These are phyloP conservation scores for Perizoma affinitatum DNA, from an alignment of 2,888 invertebrate species.

Conservation along the genomic window DNA sequence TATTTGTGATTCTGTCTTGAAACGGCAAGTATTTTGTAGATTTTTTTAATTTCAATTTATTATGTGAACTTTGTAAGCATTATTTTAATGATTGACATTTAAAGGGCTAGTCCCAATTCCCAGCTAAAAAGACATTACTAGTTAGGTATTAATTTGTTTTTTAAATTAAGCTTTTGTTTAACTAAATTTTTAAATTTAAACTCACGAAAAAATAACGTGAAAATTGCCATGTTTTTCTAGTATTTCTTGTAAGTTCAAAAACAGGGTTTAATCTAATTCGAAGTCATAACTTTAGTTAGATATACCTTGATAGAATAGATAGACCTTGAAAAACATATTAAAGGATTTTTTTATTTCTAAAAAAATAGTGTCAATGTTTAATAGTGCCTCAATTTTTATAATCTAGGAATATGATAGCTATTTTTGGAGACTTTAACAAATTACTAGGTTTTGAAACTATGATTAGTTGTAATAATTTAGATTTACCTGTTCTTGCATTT, in stretches of 20 bases:
- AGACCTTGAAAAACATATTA: not conserved
- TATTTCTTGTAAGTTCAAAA: too few species aligned
- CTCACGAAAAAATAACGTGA: too few species aligned
- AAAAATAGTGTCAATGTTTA: constrained; percentile 39
- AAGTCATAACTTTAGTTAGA: too few species aligned
- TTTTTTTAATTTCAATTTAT: constrained; percentile 7
- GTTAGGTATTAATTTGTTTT: not conserved
- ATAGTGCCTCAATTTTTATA: constrained; percentile 42
- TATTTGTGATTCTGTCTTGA: too few species aligned
- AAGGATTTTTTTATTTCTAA: constrained; percentile 4
- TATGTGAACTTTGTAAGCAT: constrained; percentile 3
- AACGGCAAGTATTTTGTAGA: constrained; percentile 7
- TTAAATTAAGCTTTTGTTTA: not conserved
- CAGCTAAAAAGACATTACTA: constrained; percentile 15
- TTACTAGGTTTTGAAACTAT: constrained; percentile 12
- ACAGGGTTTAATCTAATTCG: too few species aligned
- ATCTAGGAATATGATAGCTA: constrained; percentile 1
- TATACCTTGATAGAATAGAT: too few species aligned
- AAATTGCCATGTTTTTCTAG: too few species aligned
- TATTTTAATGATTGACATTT: constrained; percentile 12
- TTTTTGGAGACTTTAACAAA: constrained; percentile 16
- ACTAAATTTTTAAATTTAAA: too few species aligned
- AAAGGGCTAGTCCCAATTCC: constrained; percentile 15
- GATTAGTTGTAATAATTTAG: not conserved
- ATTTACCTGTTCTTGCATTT: too few species aligned